phyloP scores from a whole-genome alignment of 1,140 invertebrate species.

The Drosophila melanica region DNA sequence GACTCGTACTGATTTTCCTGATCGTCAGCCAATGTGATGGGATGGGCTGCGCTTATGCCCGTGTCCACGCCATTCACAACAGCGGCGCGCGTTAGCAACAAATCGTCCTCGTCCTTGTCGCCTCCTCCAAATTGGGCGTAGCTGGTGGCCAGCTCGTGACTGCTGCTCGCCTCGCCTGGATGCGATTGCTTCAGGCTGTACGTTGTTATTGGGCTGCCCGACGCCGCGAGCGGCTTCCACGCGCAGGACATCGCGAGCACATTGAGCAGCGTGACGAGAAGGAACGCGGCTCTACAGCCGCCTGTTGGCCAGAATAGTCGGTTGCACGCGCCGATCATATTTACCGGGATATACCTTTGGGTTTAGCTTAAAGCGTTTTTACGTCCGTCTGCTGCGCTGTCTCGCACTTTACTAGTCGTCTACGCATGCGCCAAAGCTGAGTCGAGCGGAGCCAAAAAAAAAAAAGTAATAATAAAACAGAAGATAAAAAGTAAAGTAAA shows the following conservation, averaged over 20 bases:
- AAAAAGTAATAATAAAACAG: no score
- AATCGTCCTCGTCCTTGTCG: slow-evolving; percentile 30
- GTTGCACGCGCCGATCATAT: slow-evolving; percentile 7
- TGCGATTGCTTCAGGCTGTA: slow-evolving; percentile 80
- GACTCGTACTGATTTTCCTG: slow-evolving; percentile 65
- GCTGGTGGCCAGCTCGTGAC: slow-evolving; percentile 62
- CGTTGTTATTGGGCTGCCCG: slow-evolving; percentile 41
- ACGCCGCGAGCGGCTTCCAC: slow-evolving; percentile 74
- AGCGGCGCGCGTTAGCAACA: slow-evolving; percentile 20
- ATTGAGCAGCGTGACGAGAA: slow-evolving; percentile 5
- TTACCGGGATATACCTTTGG: slow-evolving; percentile 8
- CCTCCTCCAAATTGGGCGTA: slow-evolving; percentile 47
- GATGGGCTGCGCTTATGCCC: slow-evolving; percentile 15
- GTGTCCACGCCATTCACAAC: slow-evolving; percentile 22
- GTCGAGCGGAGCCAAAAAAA: slow-evolving; percentile 51
- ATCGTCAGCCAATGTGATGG: slow-evolving; percentile 46
- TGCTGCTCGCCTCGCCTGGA: slow-evolving; percentile 71
- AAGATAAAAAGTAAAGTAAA: slow-evolving; percentile 36
- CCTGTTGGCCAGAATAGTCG: slow-evolving; percentile 4
- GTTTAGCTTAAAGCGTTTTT: slow-evolving; percentile 35
- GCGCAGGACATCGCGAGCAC: slow-evolving; percentile 5
- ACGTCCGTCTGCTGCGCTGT: slow-evolving; percentile 72
- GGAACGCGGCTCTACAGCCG: slow-evolving; percentile 9
- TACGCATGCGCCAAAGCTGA: slow-evolving; percentile 69
- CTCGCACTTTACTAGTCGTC: slow-evolving; percentile 79